Base-by-base conservation (phyloP, 2,888 invertebrate species). In the Agrypnus murinus region DNA sequence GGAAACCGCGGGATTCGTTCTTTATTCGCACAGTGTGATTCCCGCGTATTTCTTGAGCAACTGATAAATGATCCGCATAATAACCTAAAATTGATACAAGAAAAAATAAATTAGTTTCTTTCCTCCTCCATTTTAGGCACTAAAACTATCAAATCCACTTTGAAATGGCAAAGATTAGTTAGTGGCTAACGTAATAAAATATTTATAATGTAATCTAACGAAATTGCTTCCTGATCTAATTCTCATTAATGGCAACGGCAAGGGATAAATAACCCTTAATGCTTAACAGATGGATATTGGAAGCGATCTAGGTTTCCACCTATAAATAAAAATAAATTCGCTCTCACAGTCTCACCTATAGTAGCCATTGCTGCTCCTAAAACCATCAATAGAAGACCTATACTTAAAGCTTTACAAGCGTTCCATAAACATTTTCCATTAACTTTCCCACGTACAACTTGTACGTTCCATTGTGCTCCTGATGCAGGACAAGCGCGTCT, bases 291-390 rank as follows among this genome's bases (percentile, higher is more conserved):
- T 25, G 25, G 25, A 25, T 25, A 25, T 25, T 25, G 5, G 25
- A 25, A 25, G 25, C 5, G 25, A 25, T 25, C 25, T 25, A 5
- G 3, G 3, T 25, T 25, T 25, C 38, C 38, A 40, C 36, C 2
- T 6, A 40, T 36, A 15, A 31, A 34, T 7, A 38, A 57, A 17
- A 58, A 7, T 48, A 12, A 57, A 60, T 59, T 71, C n/a, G n/a
- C n/a, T n/a, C n/a, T n/a, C n/a, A n/a, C n/a, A n/a, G n/a, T 83
- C 87, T 87, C 84, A 95, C 96, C 97, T 84, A 97, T 91, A 43
- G 95, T 94, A 40, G 97, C 96, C 97, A 98, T 97, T 65, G 95
- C 93, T 66, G 94, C 93, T 17, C 97, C 97, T 48, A 96, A 88
- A 75, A 94, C 87, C 92, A 98, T 95, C 74, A 98, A 88, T 74